Conservation (phyloP, 1,140 invertebrate genomes). For the Paracyclopina nana region DNA sequence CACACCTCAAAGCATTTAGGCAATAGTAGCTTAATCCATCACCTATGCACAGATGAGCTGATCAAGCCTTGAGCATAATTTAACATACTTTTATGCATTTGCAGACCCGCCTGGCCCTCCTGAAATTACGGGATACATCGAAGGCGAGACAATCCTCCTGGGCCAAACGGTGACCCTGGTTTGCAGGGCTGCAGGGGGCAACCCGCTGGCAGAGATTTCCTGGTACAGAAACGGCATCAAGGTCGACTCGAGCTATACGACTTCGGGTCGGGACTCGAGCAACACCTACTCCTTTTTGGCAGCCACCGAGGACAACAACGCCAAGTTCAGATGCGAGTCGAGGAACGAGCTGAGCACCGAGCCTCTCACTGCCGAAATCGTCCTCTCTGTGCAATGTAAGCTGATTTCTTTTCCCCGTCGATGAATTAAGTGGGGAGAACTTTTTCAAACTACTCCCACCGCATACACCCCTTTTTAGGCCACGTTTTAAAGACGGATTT, state of each 20-base stretch:
- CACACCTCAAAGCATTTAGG: too few species aligned
- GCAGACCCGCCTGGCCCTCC: conserved; percentile 77
- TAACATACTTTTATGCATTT: not conserved
- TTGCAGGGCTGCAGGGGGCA: conserved; percentile 76
- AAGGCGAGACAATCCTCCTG: conserved; percentile 59
- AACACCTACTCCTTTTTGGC: conserved; percentile 68
- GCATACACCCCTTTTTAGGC: not conserved
- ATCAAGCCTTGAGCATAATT: not conserved
- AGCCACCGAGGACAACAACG: conserved; percentile 71
- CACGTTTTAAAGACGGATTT: not conserved
- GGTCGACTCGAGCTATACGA: conserved; percentile 56
- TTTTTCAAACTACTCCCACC: too few species aligned
- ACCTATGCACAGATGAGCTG: too few species aligned
- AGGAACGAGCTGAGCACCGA: conserved; percentile 65
- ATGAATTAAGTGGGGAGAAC: too few species aligned
- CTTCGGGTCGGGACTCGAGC: conserved; percentile 54
- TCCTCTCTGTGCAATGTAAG: conserved; percentile 79
- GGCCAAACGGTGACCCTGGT: conserved; percentile 69
- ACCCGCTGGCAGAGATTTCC: conserved; percentile 76
- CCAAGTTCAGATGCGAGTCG: conserved; percentile 74
- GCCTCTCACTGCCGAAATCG: conserved; percentile 58
- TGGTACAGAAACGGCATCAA: conserved; percentile 80
- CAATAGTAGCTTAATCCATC: too few species aligned
- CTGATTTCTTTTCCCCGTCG: conserved; percentile 24
- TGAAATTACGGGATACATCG: conserved; percentile 75